Base-by-base conservation (phyloP, 2,888 invertebrate genomes). In the Brachyptera putata region DNA sequence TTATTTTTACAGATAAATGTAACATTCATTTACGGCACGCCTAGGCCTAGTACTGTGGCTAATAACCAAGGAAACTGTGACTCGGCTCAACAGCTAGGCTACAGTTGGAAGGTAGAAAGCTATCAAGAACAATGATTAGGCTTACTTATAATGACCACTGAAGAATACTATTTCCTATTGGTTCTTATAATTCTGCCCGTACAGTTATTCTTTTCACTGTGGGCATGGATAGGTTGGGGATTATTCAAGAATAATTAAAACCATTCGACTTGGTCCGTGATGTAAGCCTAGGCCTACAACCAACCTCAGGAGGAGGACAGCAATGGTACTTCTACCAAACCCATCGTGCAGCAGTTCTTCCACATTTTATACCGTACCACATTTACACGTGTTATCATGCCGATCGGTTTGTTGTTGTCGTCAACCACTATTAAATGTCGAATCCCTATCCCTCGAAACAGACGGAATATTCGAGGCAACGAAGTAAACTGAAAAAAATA, bases 371-470 rank as follows among this genome's bases (percentile, higher is more conserved):
- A 91, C 62, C 89, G 75, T 0, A 94, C 94, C 43, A 99, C 85
- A 76, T 99, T 98, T 76, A 98, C 97, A 55, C 99, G 81, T 0
- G 98, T 98, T 57, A 99, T 94, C 80, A 99, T 95, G 37, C 99
- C 99, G 58, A 93, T 85, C 18, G 98, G 93, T 81, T 91, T 89
- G 73, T 95, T 95, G 49, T 85, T 84, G 69, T 92, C 89, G 73
- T 95, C 91, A 7, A 95, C 87, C 13, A 98, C 93, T 53, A 95
- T 85, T 68, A 98, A 77, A 74, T 99, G 98, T 1, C 99, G 80
- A 53, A 99, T 78, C 0, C 98, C 99, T 18, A 99, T 80, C n/a
- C 93, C 97, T 67, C 98, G 81, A 74, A 99, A 98, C 60, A 95
- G 80, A 56, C 87, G 80, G 74, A 30, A 30, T 30, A 30, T 11